These are phyloP conservation scores for Anguilla anguilla DNA, from an alignment of 2,797 vertebrate genomes.

Conservation along the genomic window DNA sequence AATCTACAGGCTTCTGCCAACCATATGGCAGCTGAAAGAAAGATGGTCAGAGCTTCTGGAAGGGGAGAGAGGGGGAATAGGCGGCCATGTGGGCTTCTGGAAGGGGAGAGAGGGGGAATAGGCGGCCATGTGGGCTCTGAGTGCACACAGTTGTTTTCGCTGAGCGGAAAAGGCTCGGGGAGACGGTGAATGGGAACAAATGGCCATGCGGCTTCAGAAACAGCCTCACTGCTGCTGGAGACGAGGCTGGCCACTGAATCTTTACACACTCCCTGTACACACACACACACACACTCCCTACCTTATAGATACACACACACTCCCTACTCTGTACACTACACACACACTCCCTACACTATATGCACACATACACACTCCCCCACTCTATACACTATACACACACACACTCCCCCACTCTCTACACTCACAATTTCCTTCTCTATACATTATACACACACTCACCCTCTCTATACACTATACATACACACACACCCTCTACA, in stretches of 20 bases:
- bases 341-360: slow-evolving; percentile 36
- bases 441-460: neutral
- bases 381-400: slow-evolving; percentile 13
- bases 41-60: slow-evolving; percentile 97
- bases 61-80: slow-evolving; percentile 82
- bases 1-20: slow-evolving; percentile 97
- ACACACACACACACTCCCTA: slow-evolving; percentile 46
- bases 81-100: slow-evolving; percentile 78
- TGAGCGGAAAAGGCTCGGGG: slow-evolving; percentile 89
- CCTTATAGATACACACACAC: neutral
- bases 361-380: slow-evolving; percentile 54
- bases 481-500: too few species aligned
- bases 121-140: slow-evolving; percentile 66
- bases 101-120: slow-evolving; percentile 84
- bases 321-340: slow-evolving; percentile 17
- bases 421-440: neutral
- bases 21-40: slow-evolving; percentile 98
- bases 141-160: slow-evolving; percentile 86
- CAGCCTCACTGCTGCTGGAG: slow-evolving; percentile 94
- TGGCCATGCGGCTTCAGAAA: slow-evolving; percentile 83
- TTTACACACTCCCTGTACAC: slow-evolving; percentile 45
- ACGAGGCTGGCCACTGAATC: slow-evolving; percentile 79
- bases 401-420: neutral
- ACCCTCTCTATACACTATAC: neutral
- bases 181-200: slow-evolving; percentile 98